Conservation (phyloP, 2,113 vertebrate species). For the Ornithorhynchus anatinus region DNA sequence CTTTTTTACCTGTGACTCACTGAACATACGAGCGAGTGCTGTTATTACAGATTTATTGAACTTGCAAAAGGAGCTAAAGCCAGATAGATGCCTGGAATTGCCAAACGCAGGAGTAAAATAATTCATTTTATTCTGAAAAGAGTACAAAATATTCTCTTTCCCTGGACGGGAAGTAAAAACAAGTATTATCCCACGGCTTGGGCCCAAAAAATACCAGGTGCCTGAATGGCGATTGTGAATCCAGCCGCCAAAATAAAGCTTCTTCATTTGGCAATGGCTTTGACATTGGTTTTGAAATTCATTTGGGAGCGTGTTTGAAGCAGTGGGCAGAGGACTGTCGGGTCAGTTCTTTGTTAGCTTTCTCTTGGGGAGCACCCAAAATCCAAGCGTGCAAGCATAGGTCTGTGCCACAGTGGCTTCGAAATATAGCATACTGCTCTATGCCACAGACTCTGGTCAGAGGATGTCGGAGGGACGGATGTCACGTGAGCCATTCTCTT, state of each 20-base stretch:
- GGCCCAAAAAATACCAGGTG: too few species aligned
- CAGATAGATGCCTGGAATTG: conserved; percentile 56
- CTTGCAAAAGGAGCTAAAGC: conserved; percentile 61
- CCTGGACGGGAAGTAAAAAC: conserved; percentile 18
- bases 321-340: conserved; percentile 5
- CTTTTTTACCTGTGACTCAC: conserved; percentile 47
- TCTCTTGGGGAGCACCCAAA: not conserved
- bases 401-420: too few species aligned
- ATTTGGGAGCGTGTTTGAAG: conserved; percentile 29
- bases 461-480: too few species aligned
- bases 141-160: not conserved
- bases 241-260: conserved; percentile 34
- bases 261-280: conserved; percentile 44
- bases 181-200: not conserved
- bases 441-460: too few species aligned
- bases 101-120: conserved; percentile 29
- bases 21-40: conserved; percentile 42
- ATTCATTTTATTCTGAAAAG: conserved; percentile 40
- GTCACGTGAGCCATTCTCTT: too few species aligned
- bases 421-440: too few species aligned
- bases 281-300: not conserved
- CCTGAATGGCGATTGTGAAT: conserved; percentile 29
- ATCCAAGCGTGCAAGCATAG: too few species aligned
- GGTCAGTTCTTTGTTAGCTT: conserved; percentile 32
- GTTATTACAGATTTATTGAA: conserved; percentile 54